Percentiles rank a stretch among this genome's conserved stretches.
Evolutionary conservation across 2,113 vertebrate genomes (phyloP).

Genomic region (Pycnonotus jocosus): DNA sequence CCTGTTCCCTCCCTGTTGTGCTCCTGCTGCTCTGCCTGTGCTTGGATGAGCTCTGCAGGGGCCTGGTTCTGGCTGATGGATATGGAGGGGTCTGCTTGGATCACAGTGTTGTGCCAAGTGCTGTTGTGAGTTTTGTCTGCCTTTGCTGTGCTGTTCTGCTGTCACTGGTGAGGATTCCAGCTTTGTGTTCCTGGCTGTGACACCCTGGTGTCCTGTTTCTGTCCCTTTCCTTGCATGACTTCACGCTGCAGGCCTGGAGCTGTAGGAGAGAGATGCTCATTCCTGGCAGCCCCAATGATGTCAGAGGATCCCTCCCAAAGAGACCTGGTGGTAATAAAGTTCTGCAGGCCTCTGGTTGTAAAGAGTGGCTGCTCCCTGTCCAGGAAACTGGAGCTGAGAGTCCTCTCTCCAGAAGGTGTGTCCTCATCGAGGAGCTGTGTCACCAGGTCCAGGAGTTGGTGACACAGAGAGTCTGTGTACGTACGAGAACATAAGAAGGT

Average conservation of each 20-base stretch:
- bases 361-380: not conserved
- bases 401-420: not conserved
- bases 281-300: not conserved
- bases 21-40: not conserved
- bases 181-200: not conserved
- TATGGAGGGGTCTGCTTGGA: fast-evolving
- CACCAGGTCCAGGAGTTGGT: not conserved
- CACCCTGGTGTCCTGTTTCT: not conserved
- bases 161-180: not conserved
- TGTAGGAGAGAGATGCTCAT: not conserved
- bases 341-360: not conserved
- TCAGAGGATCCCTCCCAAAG: not conserved
- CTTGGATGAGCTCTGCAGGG: not conserved
- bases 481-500: fast-evolving
- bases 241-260: not conserved
- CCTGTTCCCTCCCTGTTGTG: not conserved
- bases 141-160: not conserved
- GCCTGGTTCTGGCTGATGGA: not conserved
- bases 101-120: fast-evolving
- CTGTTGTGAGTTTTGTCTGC: not conserved
- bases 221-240: not conserved
- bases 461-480: too few relatives aligned
- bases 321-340: not conserved
- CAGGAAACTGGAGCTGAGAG: not conserved
- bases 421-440: not conserved